Conservation (phyloP, 2,113 vertebrate genomes). For the Carollia perspicillata region DNA sequence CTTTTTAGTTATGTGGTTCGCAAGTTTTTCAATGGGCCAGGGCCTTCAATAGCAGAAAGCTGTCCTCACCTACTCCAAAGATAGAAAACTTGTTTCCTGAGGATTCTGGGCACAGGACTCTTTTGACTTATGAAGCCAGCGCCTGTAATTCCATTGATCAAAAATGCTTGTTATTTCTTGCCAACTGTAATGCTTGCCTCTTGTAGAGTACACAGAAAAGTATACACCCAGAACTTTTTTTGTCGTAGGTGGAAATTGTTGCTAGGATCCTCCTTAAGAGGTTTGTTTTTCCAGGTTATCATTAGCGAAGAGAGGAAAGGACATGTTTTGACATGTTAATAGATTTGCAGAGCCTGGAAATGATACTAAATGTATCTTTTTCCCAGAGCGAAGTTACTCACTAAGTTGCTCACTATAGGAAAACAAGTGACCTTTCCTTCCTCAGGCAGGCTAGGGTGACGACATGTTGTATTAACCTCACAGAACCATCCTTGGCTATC, state of each 20-base stretch:
- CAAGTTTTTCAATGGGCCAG: neutral
- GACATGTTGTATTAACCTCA: neutral
- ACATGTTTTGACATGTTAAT: neutral
- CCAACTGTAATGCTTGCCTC: neutral
- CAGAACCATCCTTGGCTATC: neutral
- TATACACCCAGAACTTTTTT: neutral
- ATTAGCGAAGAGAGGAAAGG: neutral
- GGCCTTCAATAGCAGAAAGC: neutral
- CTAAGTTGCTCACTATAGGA: neutral
- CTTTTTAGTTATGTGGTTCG: neutral
- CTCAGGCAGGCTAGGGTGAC: neutral
- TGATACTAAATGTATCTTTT: neutral
- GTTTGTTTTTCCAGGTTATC: neutral
- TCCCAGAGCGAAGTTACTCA: neutral
- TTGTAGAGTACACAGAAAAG: neutral
- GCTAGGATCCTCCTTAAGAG: neutral
- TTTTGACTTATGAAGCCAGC: neutral
- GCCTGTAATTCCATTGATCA: neutral
- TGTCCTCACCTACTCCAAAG: neutral
- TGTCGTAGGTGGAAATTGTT: neutral
- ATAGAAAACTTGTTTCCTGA: neutral
- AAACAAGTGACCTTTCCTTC: conserved; percentile 27
- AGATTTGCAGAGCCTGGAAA: neutral
- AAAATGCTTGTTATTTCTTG: neutral
- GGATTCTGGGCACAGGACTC: neutral